Conservation (phyloP, 2,888 invertebrate species). For the Neoaliturus tenellus region DNA sequence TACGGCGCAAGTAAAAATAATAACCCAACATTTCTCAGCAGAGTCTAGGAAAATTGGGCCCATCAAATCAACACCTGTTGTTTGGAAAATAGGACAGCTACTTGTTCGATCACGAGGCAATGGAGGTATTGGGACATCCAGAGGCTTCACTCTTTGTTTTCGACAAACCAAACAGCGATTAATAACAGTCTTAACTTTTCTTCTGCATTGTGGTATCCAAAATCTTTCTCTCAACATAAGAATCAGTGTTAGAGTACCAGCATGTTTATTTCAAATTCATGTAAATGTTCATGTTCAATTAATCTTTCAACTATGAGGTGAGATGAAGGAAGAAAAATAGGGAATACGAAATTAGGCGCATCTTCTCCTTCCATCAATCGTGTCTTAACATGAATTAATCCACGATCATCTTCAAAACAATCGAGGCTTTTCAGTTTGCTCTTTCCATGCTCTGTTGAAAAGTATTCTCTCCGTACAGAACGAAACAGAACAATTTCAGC, state of each 20-base stretch:
- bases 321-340: background rate
- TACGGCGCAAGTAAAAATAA: conserved; percentile 69
- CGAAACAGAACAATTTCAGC: conserved; percentile 20
- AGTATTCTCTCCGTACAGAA: conserved; percentile 42
- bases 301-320: background rate
- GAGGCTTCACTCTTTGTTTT: background rate
- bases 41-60: conserved; percentile 67
- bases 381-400: conserved; percentile 26
- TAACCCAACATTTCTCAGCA: conserved; percentile 64
- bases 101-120: conserved; percentile 61
- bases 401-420: conserved; percentile 3
- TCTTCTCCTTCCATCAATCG: conserved; percentile 32
- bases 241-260: conserved; percentile 22
- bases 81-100: conserved; percentile 62
- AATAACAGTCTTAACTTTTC: conserved; percentile 32
- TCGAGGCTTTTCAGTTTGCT: background rate
- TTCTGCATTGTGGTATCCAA: conserved; percentile 40
- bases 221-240: conserved; percentile 42
- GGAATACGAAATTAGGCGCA: conserved; percentile 22
- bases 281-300: background rate
- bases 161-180: conserved; percentile 36
- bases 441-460: background rate
- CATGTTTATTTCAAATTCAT: conserved; percentile 44
- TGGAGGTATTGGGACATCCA: conserved; percentile 27
- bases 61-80: conserved; percentile 66